Conservation (phyloP, 1,140 invertebrate species). For the Chymomyza costata region DNA sequence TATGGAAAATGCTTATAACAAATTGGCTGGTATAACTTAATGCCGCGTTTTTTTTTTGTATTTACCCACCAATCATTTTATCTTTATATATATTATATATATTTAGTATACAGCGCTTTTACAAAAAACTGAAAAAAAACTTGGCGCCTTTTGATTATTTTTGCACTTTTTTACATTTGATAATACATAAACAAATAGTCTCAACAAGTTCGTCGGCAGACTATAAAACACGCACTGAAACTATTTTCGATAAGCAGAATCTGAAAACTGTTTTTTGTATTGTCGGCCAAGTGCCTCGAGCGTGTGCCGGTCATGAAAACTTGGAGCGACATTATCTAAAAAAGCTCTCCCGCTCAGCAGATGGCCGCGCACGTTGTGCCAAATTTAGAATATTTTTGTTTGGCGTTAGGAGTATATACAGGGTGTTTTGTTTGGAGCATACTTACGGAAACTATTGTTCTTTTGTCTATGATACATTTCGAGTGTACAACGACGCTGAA, state of each 20-base stretch:
- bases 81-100: too few species aligned
- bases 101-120: too few species aligned
- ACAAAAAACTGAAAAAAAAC: not conserved
- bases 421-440: conserved; percentile 24
- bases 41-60: conserved; percentile 12
- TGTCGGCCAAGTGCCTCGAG: too few species aligned
- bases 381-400: conserved; percentile 46
- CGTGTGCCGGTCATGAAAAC: conserved; percentile 68
- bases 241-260: conserved; percentile 57
- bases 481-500: conserved; percentile 92
- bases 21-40: not conserved
- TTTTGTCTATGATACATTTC: conserved; percentile 92
- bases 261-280: conserved; percentile 46
- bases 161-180: not conserved
- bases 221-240: conserved; percentile 61
- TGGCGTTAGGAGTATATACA: conserved; percentile 27
- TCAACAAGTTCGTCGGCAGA: conserved; percentile 39
- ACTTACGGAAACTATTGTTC: conserved; percentile 89
- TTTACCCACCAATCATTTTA: conserved; percentile 68
- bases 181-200: too few species aligned
- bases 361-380: conserved; percentile 44
- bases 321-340: conserved; percentile 21
- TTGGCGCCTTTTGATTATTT: not conserved
- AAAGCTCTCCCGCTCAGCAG: conserved; percentile 27
- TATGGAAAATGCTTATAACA: not conserved